Conservation (phyloP, 92 coral and sea anemone species). For the Palythoa caribaeorum region DNA sequence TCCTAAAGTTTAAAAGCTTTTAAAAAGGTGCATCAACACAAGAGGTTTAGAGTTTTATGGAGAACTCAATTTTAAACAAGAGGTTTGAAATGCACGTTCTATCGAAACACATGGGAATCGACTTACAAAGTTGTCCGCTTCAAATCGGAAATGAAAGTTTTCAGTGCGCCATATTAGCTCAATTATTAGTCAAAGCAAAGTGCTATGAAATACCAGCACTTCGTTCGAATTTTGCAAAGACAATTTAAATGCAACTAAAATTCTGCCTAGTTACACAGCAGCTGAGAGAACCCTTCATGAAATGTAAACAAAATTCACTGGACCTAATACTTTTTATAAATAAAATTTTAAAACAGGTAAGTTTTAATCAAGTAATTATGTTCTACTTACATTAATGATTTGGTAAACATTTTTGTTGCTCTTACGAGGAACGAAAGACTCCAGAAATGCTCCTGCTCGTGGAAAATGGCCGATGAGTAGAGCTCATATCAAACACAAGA, state of each 20-base stretch:
- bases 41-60: background rate
- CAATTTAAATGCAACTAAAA: background rate
- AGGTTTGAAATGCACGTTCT: background rate
- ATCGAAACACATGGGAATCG: background rate
- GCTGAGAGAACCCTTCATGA: background rate
- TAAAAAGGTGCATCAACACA: background rate
- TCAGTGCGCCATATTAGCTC: background rate
- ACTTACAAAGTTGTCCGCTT: background rate
- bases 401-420: background rate
- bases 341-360: background rate
- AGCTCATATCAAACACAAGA: background rate
- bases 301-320: constrained; percentile 24
- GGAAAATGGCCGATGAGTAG: background rate
- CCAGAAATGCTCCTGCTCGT: background rate
- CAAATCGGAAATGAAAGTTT: background rate
- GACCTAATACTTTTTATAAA: constrained; percentile 8
- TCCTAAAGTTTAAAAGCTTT: background rate
- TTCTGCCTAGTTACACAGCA: background rate
- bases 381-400: constrained; percentile 9
- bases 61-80: too few species aligned
- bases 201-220: background rate
- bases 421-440: background rate
- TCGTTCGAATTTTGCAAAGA: background rate
- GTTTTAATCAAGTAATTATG: background rate
- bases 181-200: background rate